phyloP scores from a whole-genome alignment of 1,140 invertebrate species.

The Penaeus japonicus region DNA sequence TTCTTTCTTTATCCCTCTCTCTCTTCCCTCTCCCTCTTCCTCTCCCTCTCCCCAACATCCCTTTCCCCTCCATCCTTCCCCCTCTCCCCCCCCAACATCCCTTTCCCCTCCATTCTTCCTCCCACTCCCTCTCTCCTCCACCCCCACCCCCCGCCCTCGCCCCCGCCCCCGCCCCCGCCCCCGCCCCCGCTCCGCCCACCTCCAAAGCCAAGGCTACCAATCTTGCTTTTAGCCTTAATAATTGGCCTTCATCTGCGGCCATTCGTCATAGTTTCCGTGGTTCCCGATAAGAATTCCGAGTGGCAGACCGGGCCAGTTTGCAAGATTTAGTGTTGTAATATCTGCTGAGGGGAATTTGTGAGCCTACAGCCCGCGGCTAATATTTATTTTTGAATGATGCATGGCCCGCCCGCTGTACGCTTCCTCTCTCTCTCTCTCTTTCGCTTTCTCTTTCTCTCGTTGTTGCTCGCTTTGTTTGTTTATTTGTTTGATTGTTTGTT shows the following conservation, averaged over 20 bases:
- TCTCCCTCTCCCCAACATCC: not conserved
- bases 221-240: constrained; percentile 50
- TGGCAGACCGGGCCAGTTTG: not conserved
- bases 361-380: constrained; percentile 19
- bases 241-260: constrained; percentile 35
- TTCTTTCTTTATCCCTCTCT: not conserved
- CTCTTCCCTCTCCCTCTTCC: not conserved
- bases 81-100: not conserved
- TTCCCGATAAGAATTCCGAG: constrained; percentile 42
- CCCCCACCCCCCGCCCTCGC: not conserved
- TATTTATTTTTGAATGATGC: constrained; percentile 50
- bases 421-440: too few relatives aligned
- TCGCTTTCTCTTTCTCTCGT: too few relatives aligned
- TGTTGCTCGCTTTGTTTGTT: too few relatives aligned
- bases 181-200: not conserved
- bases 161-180: not conserved
- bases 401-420: not conserved
- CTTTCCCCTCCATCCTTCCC: not conserved
- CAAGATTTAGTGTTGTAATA: constrained; percentile 51
- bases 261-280: constrained; percentile 40
- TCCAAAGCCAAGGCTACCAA: constrained; percentile 34
- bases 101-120: not conserved
- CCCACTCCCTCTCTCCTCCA: not conserved
- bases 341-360: constrained; percentile 41
- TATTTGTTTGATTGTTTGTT: too few relatives aligned